Base-by-base conservation (phyloP, 37 sponge, comb jelly and placozoan genomes). In the Tethya wilhelma region DNA sequence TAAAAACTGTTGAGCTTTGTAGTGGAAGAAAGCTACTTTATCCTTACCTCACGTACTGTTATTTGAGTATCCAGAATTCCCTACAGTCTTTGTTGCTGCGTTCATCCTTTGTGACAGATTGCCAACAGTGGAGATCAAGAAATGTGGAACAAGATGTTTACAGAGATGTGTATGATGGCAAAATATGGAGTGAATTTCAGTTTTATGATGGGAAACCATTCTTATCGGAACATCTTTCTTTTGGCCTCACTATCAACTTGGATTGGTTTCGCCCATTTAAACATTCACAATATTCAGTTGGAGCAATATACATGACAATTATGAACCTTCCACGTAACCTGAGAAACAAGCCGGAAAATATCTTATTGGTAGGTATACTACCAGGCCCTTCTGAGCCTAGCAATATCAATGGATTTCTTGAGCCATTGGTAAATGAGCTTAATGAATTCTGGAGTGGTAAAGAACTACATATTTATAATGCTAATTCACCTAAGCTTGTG, bases 251-350 rank as follows among this genome's bases (percentile, higher is more conserved):
- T 33, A 33, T 90, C n/a, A 90, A 90, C 40, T 44, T 90, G 37
- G 90, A 90, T 57, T 79, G 90, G 85, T 90, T 90, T 67, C 64
- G 73, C 34, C 75, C 81, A 44, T 90, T 59, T 68, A 45, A 38
- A 36, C 75, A 84, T 58, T 60, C 72, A 2, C 44, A 42, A 34
- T 75, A 88, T 59, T 74, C 73, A 19, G 79, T 89, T 22, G 89
- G 89, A 58, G 79, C 44, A 20, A 78, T 89, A 19, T 89, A 79
- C 42, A 38, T 83, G 37, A 40, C 56, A 1, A 79, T 89, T 60
- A 44, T 70, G 23, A 89, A 89, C 43, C 74, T 89, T 11, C 89
- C 89, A 0, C 46, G 83, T 20, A 6, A 31, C 17, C n/a, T 4
- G 25, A 1, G 78, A 19, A 79, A 64, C 31, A 81, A 65, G 38